Evolutionary conservation across 2,113 vertebrate species (phyloP).

Genomic region (Podarcis raffonei): DNA sequence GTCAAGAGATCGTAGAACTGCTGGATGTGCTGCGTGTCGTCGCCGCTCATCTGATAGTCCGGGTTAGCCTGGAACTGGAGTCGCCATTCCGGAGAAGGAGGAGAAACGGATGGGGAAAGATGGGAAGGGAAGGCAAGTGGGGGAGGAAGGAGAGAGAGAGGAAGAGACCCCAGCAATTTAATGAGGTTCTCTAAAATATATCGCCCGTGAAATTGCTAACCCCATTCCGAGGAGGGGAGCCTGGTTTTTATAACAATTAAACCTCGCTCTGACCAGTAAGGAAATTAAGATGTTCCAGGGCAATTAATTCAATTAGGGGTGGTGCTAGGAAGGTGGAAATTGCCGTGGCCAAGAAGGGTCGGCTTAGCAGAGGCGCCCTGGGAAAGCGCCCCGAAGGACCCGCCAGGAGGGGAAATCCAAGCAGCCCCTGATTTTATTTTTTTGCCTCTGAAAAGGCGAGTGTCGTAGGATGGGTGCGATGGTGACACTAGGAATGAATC

Average conservation of each 20-base stretch:
- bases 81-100: slow-evolving; percentile 74
- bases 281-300: slow-evolving; percentile 82
- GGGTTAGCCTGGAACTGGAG: slow-evolving; percentile 98
- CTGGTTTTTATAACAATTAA: slow-evolving; percentile 81
- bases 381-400: neutral
- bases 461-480: neutral
- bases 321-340: slow-evolving; percentile 41
- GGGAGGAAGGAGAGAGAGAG: neutral
- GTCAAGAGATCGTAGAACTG: slow-evolving; percentile 99
- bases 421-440: too few relatives aligned
- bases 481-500: neutral
- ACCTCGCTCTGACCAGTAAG: slow-evolving; percentile 84
- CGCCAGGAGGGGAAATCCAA: neutral
- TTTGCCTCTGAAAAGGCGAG: neutral
- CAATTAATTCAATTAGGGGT: slow-evolving; percentile 82
- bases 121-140: too few relatives aligned
- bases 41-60: slow-evolving; percentile 97
- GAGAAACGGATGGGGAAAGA: too few relatives aligned
- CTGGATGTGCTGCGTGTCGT: slow-evolving; percentile 98
- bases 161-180: slow-evolving; percentile 73
- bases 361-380: neutral
- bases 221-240: slow-evolving; percentile 77
- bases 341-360: neutral
- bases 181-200: slow-evolving; percentile 93
- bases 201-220: slow-evolving; percentile 94